Evolutionary conservation across 2,797 vertebrate genomes (phyloP).

Genomic region (Coccyzus lansbergi): DNA sequence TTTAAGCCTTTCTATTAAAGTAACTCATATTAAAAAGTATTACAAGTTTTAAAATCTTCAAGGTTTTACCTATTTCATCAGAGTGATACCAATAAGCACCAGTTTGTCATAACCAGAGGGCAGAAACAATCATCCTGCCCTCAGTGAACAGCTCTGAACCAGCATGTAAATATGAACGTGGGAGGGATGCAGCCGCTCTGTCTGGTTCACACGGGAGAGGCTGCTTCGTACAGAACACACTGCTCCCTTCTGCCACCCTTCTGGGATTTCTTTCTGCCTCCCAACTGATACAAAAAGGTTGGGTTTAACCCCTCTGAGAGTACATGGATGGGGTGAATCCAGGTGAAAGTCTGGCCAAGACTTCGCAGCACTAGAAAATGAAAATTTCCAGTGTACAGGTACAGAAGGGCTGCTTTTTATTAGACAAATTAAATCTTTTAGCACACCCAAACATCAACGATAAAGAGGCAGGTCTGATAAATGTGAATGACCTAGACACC

Average conservation of each 20-base stretch:
- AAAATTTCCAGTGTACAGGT: too few species aligned
- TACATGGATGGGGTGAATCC: neutral
- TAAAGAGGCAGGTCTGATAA: neutral
- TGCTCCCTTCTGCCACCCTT: neutral
- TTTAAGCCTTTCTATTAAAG: constrained; percentile 73
- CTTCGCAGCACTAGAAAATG: neutral
- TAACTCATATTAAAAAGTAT: constrained; percentile 74
- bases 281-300: neutral
- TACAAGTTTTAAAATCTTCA: constrained; percentile 33
- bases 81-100: constrained; percentile 33
- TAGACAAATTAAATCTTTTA: neutral
- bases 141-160: neutral
- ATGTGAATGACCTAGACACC: neutral
- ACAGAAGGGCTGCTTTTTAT: neutral
- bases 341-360: neutral
- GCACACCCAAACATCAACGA: neutral
- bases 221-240: neutral
- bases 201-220: neutral
- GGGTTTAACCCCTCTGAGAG: neutral
- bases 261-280: neutral
- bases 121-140: neutral
- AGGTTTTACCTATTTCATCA: constrained; percentile 63
- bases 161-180: neutral
- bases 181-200: neutral
- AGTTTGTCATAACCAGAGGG: constrained; percentile 50